Conservation (phyloP, 1,140 invertebrate species). For the Drosophila bocqueti region DNA sequence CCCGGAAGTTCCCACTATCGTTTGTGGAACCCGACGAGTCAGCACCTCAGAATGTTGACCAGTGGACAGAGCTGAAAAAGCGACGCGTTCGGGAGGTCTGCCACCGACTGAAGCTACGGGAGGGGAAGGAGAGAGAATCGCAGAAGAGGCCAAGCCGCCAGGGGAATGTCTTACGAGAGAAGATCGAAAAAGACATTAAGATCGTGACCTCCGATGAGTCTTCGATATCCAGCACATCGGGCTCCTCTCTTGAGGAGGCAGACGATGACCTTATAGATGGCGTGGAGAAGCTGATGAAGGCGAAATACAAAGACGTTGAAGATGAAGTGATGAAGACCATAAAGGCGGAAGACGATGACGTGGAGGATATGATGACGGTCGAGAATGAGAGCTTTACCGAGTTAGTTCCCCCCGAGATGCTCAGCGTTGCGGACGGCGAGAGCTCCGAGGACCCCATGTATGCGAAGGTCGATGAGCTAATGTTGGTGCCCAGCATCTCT, state of each 20-base stretch:
- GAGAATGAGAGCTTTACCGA: no score
- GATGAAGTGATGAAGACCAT: not conserved
- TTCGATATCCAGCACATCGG: no score
- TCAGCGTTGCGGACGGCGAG: not conserved
- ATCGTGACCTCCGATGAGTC: not conserved
- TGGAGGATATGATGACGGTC: not conserved
- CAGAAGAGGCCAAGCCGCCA: not conserved
- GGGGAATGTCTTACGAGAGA: not conserved
- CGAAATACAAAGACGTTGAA: not conserved
- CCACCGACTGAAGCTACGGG: not conserved
- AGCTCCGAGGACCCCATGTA: not conserved
- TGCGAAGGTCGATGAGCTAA: constrained; percentile 3
- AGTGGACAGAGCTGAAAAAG: not conserved
- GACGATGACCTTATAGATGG: not conserved
- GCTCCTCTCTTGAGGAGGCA: not conserved
- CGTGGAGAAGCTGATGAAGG: no score
- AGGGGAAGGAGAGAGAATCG: not conserved
- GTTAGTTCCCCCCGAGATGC: no score
- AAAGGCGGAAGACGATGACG: not conserved
- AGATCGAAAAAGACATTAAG: not conserved
- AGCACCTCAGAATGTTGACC: not conserved
- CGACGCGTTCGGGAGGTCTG: not conserved
- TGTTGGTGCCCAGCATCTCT: constrained; percentile 24
- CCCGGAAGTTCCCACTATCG: not conserved
- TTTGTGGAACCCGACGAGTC: no score